Conservation (phyloP, 1,140 invertebrate species). For the Zelostemma sp. region DNA sequence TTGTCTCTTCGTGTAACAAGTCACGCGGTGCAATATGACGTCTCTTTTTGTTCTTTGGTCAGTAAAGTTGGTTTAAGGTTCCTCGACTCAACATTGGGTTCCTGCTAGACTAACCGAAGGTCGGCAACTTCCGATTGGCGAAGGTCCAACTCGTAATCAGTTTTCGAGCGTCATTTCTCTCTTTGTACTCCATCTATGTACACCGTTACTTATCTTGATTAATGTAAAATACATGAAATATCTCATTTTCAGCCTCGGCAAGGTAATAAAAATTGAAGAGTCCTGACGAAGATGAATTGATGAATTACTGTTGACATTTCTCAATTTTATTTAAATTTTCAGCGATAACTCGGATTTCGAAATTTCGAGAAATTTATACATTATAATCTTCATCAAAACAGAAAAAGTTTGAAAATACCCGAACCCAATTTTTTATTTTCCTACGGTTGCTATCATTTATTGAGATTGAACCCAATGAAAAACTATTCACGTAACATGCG, state of each 20-base stretch:
- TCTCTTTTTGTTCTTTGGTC: slow-evolving; percentile 13
- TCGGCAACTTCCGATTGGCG: slow-evolving; percentile 44
- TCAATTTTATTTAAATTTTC: slow-evolving; percentile 1
- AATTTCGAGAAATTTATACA: too few species aligned
- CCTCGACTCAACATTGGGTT: slow-evolving; percentile 12
- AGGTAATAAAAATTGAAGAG: not conserved
- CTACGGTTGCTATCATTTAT: too few species aligned
- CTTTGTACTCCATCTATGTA: slow-evolving; percentile 15
- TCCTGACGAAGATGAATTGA: not conserved
- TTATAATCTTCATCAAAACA: too few species aligned
- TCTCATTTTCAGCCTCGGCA: slow-evolving; percentile 14
- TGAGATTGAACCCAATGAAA: too few species aligned
- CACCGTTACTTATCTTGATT: slow-evolving; percentile 10
- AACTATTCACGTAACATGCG: too few species aligned
- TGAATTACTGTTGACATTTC: not conserved
- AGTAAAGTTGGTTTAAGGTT: slow-evolving; percentile 30
- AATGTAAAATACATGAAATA: slow-evolving; percentile 15
- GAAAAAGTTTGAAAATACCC: too few species aligned
- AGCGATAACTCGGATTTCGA: too few species aligned
- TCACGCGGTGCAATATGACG: not conserved
- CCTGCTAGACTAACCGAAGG: slow-evolving; percentile 39
- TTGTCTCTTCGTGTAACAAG: not conserved
- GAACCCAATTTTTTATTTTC: too few species aligned
- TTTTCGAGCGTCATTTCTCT: slow-evolving; percentile 42
- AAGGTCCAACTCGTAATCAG: slow-evolving; percentile 50